phyloP scores from a whole-genome alignment of 2,113 vertebrate species.

The Rhinichthys klamathensis region DNA sequence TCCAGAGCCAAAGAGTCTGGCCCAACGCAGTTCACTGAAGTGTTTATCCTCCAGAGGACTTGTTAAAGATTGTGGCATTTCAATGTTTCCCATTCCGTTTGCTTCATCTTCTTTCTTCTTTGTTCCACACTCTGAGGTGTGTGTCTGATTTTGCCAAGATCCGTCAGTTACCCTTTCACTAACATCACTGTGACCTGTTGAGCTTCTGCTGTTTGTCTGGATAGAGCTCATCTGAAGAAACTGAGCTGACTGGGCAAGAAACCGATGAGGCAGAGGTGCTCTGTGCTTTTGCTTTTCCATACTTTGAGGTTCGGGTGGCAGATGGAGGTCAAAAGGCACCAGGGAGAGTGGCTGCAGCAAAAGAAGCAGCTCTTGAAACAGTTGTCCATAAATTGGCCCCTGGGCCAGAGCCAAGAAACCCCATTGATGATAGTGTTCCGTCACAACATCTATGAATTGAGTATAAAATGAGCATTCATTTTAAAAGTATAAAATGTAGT shows the following conservation, averaged over 20 bases:
- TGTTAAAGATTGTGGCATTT: slow-evolving; percentile 58
- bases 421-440: slow-evolving; percentile 87
- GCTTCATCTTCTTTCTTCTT: slow-evolving; percentile 69
- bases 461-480: slow-evolving; percentile 15
- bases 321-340: slow-evolving; percentile 91
- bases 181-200: background rate
- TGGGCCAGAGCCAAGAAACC: slow-evolving; percentile 90
- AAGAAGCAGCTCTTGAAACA: slow-evolving; percentile 91
- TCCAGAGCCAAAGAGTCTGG: slow-evolving; percentile 76
- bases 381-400: slow-evolving; percentile 75
- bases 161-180: slow-evolving; percentile 64
- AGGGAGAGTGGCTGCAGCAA: slow-evolving; percentile 91
- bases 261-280: background rate
- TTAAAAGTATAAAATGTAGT: background rate
- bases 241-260: slow-evolving; percentile 26
- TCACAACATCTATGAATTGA: slow-evolving; percentile 81
- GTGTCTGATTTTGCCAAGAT: slow-evolving; percentile 66
- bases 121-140: slow-evolving; percentile 76
- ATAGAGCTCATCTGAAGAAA: slow-evolving; percentile 28
- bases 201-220: slow-evolving; percentile 47
- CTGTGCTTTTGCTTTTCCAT: slow-evolving; percentile 54
- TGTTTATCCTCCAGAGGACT: slow-evolving; percentile 67
- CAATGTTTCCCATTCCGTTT: slow-evolving; percentile 73
- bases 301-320: slow-evolving; percentile 87
- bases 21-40: slow-evolving; percentile 71